These are phyloP conservation scores for Antechinus stuartii DNA, from an alignment of 2,113 vertebrate species.

Conservation along the genomic window DNA sequence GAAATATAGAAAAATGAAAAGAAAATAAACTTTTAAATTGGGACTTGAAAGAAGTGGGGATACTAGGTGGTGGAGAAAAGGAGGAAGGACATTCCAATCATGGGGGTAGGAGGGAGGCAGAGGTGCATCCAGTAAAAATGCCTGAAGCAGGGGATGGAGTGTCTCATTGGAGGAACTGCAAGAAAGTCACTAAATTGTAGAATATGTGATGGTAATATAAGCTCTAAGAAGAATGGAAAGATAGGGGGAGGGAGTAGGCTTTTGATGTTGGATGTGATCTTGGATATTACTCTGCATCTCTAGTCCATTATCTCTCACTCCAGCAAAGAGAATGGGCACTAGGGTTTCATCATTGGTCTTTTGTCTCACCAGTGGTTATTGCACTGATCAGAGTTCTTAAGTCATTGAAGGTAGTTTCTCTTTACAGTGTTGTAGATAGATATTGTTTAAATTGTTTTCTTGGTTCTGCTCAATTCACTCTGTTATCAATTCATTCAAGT, in stretches of 20 bases:
- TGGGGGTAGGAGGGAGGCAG: background rate
- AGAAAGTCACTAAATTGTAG: background rate
- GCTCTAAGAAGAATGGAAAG: background rate
- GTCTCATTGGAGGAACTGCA: background rate
- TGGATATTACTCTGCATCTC: background rate
- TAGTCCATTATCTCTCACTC: background rate
- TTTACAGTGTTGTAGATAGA: background rate
- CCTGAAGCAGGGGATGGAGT: background rate
- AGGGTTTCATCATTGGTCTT: background rate
- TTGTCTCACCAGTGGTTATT: background rate
- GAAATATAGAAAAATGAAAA: no score
- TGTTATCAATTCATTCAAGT: background rate
- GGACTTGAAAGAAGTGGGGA: background rate
- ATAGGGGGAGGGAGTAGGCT: background rate
- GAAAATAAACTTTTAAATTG: background rate
- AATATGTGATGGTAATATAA: background rate
- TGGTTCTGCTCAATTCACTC: background rate
- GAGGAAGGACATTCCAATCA: background rate
- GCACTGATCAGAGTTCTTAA: background rate
- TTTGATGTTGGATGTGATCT: background rate
- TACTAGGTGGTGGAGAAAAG: background rate
- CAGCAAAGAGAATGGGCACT: background rate
- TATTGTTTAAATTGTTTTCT: background rate
- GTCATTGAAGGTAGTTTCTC: background rate
- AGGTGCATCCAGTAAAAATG: background rate